Conservation (phyloP, 2,797 vertebrate species). For the Carapus acus region DNA sequence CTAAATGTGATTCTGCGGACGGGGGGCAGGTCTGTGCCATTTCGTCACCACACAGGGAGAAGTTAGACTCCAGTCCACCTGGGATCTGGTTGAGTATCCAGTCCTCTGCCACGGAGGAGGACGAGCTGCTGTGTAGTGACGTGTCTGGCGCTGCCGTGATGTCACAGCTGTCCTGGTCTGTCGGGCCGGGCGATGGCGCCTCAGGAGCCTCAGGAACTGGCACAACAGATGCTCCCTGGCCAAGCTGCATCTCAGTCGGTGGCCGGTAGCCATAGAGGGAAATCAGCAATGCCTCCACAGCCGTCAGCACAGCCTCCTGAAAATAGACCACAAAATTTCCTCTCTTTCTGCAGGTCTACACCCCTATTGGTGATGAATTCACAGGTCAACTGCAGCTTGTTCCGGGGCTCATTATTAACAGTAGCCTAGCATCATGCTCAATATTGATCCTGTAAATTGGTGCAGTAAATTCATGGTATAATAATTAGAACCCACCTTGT, state of each 20-base stretch:
- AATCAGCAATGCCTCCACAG: slow-evolving; percentile 83
- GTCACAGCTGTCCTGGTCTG: slow-evolving; percentile 30
- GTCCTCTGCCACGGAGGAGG: slow-evolving; percentile 67
- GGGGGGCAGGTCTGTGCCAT: slow-evolving; percentile 23
- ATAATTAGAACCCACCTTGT: slow-evolving; percentile 80
- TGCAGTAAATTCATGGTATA: too few species aligned
- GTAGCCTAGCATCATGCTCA: too few species aligned
- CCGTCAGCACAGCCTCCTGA: slow-evolving; percentile 83
- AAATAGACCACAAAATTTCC: slow-evolving; percentile 5
- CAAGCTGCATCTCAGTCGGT: slow-evolving; percentile 18
- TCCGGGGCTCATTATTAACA: too few species aligned
- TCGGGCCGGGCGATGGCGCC: slow-evolving; percentile 23
- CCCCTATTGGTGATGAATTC: too few species aligned
- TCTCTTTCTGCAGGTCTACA: not conserved
- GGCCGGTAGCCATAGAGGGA: slow-evolving; percentile 81
- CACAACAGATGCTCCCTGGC: not conserved
- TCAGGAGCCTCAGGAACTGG: slow-evolving; percentile 5
- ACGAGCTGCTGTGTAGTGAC: slow-evolving; percentile 67
- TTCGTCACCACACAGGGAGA: slow-evolving; percentile 48
- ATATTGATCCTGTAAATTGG: too few species aligned
- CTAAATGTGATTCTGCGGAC: slow-evolving; percentile 3
- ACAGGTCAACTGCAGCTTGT: too few species aligned
- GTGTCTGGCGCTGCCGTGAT: not conserved
- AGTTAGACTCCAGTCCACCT: slow-evolving; percentile 32
- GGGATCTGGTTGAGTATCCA: slow-evolving; percentile 61